Base-by-base conservation (phyloP, 1,140 invertebrate species). In the Scylla paramamosain region DNA sequence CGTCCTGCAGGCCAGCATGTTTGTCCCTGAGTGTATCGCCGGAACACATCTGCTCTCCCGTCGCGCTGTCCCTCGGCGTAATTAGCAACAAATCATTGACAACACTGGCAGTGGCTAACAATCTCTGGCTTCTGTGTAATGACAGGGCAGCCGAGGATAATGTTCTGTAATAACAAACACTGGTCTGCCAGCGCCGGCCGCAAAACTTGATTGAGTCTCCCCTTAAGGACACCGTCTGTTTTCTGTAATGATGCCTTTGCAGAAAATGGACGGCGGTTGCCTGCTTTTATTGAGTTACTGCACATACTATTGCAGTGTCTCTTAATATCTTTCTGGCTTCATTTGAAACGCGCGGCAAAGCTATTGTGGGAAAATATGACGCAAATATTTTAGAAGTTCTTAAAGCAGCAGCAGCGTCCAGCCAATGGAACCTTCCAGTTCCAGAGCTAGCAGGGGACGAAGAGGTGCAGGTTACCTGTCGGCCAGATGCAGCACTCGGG, bases 151-250 rank as follows among this genome's bases (percentile, higher is more conserved):
- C 94, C 48, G 32, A 93, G 94, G 94, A 95, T 95, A 95, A 95
- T 95, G 94, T 95, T 92, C 91, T 88, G 94, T 95, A 95, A 95
- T 95, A 95, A 95, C 94, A 95, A 95, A 95, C 94, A 95, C 91
- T 46, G 82, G 94, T 95, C 94, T 95, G 84, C 46, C 94, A 95
- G 86, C 91, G 91, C 67, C 88, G 94, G 94, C 94, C 94, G 94
- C 94, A 95, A 92, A 95, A 95, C 94, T 95, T 95, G 94, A 95
- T 95, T 95, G 94, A 95, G 94, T 95, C 94, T 95, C 94, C 94
- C 91, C 94, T 95, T 95, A 95, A 95, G 94, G 94, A 92, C 94
- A 93, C 94, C 94, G 94, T 92, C 94, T 95, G 94, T 95, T 95
- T 95, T 92, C 94, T 88, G 90, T 95, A 95, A 95, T 95, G 84